phyloP scores from a whole-genome alignment of 2,797 vertebrate genomes.

The Kryptolebias ocellatus region DNA sequence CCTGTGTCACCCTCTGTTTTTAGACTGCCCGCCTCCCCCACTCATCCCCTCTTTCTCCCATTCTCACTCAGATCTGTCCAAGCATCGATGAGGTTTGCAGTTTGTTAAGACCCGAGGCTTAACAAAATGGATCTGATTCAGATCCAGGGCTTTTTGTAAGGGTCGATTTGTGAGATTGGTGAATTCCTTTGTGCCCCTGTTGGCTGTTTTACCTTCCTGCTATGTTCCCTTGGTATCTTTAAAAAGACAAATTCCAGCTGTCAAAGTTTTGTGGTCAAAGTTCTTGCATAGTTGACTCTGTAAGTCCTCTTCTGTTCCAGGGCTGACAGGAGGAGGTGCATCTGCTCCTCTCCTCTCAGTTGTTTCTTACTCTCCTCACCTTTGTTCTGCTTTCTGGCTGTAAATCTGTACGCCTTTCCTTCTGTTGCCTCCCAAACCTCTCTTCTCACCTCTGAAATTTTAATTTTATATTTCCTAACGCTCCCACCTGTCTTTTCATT shows the following conservation, averaged over 20 bases:
- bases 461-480: conserved; percentile 19
- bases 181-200: conserved; percentile 51
- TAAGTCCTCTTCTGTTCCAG: conserved; percentile 58
- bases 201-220: conserved; percentile 55
- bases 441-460: conserved; percentile 13
- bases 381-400: conserved; percentile 45
- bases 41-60: conserved; percentile 45
- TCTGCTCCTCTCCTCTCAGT: conserved; percentile 42
- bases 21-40: conserved; percentile 34
- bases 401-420: conserved; percentile 45
- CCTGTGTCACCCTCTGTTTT: conserved; percentile 31
- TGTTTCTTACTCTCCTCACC: conserved; percentile 38
- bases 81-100: conserved; percentile 64
- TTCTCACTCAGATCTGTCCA: conserved; percentile 37
- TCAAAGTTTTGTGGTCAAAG: conserved; percentile 40
- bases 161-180: conserved; percentile 55
- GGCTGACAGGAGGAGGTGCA: conserved; percentile 65
- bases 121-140: conserved; percentile 65
- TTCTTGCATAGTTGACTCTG: conserved; percentile 46
- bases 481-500: conserved; percentile 13
- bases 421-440: conserved; percentile 22
- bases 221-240: conserved; percentile 47
- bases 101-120: conserved; percentile 74
- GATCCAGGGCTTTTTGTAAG: conserved; percentile 55
- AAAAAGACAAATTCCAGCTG: conserved; percentile 34